A percentile compares a stretch with the other conserved stretches of the same genome.
Conservation (phyloP, 1,140 invertebrate genomes). For the Eubasilissa regina region DNA sequence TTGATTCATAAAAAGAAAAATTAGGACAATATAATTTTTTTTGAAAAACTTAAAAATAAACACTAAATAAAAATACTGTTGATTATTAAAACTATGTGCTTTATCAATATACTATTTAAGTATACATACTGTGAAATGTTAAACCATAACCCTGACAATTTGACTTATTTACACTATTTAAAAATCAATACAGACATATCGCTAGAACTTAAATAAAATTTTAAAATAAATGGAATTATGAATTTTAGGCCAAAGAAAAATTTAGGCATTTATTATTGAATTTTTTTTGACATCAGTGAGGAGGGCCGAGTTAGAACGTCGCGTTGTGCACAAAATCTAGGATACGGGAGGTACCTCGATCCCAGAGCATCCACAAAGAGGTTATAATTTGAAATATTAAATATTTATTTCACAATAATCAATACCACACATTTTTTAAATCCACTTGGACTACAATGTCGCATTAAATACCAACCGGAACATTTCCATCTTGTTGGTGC, state of each 20-base stretch:
- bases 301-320: no score
- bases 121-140: conserved; percentile 7
- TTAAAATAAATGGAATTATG: conserved; percentile 24
- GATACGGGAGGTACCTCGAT: no score
- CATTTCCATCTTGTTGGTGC: no score
- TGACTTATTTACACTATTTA: conserved; percentile 18
- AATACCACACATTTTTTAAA: no score
- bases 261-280: neutral
- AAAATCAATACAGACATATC: conserved; percentile 14
- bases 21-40: neutral
- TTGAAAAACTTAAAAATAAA: conserved; percentile 14
- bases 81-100: conserved; percentile 9
- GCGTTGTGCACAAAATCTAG: no score
- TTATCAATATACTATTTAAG: conserved; percentile 27
- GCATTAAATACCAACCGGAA: no score
- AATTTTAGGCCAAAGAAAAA: conserved; percentile 5
- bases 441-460: no score
- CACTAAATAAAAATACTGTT: conserved; percentile 40
- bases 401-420: no score
- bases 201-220: conserved; percentile 14
- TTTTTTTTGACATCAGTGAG: no score
- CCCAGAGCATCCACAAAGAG: no score
- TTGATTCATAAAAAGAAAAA: no score
- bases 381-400: no score
- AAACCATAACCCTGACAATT: conserved; percentile 31